Percentiles rank a stretch among this genome's conserved stretches.
Evolutionary conservation across 2,888 invertebrate species (phyloP).

Genomic region (Galeopsomyia nigrocyanea): DNA sequence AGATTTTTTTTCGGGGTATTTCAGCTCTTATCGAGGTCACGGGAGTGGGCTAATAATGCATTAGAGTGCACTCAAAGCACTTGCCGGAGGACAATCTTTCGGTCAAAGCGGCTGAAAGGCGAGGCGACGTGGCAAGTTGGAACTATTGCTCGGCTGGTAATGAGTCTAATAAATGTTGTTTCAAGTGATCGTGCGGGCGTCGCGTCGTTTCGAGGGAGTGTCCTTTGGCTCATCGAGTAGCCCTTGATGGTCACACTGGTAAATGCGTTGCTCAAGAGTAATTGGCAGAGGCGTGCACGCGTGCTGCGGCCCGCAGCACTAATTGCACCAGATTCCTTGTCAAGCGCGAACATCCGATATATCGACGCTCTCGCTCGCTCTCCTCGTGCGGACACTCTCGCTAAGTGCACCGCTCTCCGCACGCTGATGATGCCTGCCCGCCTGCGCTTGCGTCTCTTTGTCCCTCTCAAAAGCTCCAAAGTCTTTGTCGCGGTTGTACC

Average conservation of each 20-base stretch:
- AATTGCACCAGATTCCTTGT: constrained; percentile 62
- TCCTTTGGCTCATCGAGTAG: neutral
- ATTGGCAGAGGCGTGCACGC: constrained; percentile 56
- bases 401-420: constrained; percentile 26
- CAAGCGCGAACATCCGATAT: constrained; percentile 58
- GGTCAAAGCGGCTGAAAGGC: neutral
- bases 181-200: constrained; percentile 52
- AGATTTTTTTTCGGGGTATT: too few species aligned
- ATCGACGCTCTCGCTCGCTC: constrained; percentile 42
- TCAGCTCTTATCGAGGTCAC: too few species aligned
- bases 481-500: constrained; percentile 7
- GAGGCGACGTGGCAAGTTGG: neutral
- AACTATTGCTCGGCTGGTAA: constrained; percentile 51
- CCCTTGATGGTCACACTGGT: constrained; percentile 30
- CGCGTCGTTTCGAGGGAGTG: neutral
- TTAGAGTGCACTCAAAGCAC: too few species aligned
- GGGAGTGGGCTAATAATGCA: too few species aligned
- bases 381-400: constrained; percentile 14
- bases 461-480: too few species aligned
- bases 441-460: neutral
- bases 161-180: constrained; percentile 60
- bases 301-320: constrained; percentile 40
- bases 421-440: neutral
- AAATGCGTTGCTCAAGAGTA: constrained; percentile 56
- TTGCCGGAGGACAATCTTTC: too few species aligned